Percentiles rank a stretch among this genome's conserved stretches.
Evolutionary conservation across 2,797 vertebrate species (phyloP).

Genomic region (Platyrinchus mystaceus): DNA sequence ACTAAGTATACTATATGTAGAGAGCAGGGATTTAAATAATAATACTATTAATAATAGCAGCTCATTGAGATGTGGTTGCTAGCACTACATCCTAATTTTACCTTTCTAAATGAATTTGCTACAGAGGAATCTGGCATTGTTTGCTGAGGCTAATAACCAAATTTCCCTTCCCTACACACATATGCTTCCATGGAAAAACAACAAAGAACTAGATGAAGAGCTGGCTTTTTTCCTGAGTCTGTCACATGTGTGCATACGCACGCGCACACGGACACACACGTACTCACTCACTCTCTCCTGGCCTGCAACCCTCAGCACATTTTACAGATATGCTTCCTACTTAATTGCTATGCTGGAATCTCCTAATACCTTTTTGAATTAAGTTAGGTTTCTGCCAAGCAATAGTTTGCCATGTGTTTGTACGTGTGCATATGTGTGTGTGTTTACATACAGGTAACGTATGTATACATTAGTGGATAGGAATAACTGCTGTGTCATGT

Average conservation of each 20-base stretch:
- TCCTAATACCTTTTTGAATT: constrained; percentile 40
- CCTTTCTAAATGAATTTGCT: constrained; percentile 63
- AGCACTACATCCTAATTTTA: constrained; percentile 62
- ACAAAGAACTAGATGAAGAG: constrained; percentile 45
- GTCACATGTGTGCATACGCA: constrained; percentile 61
- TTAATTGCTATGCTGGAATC: constrained; percentile 43
- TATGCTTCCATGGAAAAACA: constrained; percentile 41
- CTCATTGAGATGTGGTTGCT: constrained; percentile 12
- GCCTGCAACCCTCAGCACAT: constrained; percentile 47
- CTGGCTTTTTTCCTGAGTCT: constrained; percentile 50
- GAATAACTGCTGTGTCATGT: constrained; percentile 25
- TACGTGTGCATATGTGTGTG: rapidly evolving
- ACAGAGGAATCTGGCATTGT: constrained; percentile 42
- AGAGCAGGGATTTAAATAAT: constrained; percentile 60
- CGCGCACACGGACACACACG: constrained; percentile 2
- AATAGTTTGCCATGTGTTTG: not conserved
- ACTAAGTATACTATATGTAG: constrained; percentile 12
- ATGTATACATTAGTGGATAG: not conserved
- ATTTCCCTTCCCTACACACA: constrained; percentile 47
- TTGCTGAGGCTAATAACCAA: constrained; percentile 47
- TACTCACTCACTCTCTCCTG: constrained; percentile 16
- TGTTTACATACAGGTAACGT: not conserved
- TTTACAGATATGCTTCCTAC: constrained; percentile 30
- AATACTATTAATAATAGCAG: constrained; percentile 38
- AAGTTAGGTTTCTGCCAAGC: constrained; percentile 48